Conservation (phyloP, 1,140 invertebrate species). For the Eumeta japonica region DNA sequence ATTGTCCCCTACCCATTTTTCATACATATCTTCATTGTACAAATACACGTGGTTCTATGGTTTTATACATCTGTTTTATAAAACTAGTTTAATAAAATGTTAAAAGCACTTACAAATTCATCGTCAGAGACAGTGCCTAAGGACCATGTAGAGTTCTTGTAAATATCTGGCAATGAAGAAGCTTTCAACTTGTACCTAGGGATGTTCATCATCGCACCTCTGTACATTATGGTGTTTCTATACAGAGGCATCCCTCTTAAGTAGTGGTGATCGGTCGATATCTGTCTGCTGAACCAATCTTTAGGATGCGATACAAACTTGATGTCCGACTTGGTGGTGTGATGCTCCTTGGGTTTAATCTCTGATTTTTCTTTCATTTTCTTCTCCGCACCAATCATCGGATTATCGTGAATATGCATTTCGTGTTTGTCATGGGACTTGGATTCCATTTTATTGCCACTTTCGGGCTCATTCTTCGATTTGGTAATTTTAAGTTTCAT, state of each 20-base stretch:
- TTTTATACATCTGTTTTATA: too few species aligned
- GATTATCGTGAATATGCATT: background rate
- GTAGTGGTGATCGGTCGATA: constrained; percentile 59
- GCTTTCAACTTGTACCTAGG: constrained; percentile 74
- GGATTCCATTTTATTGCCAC: background rate
- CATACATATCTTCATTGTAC: too few species aligned
- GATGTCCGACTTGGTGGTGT: constrained; percentile 3
- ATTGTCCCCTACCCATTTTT: too few species aligned
- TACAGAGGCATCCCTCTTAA: constrained; percentile 71
- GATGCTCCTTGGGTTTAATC: constrained; percentile 1
- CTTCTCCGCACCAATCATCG: too few species aligned
- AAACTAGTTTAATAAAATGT: too few species aligned
- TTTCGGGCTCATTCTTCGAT: constrained; percentile 19
- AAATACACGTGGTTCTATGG: background rate
- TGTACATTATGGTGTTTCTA: constrained; percentile 65
- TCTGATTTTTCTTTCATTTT: background rate
- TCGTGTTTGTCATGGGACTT: background rate
- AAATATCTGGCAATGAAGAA: constrained; percentile 87
- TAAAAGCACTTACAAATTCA: constrained; percentile 12
- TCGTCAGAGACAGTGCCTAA: constrained; percentile 70
- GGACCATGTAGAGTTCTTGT: constrained; percentile 80
- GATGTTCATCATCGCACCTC: constrained; percentile 44
- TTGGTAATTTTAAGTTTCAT: constrained; percentile 31
- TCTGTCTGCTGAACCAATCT: constrained; percentile 28
- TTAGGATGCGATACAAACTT: constrained; percentile 5